These are phyloP conservation scores for Acheta domesticus DNA, from an alignment of 2,888 invertebrate genomes.

Conservation along the genomic window DNA sequence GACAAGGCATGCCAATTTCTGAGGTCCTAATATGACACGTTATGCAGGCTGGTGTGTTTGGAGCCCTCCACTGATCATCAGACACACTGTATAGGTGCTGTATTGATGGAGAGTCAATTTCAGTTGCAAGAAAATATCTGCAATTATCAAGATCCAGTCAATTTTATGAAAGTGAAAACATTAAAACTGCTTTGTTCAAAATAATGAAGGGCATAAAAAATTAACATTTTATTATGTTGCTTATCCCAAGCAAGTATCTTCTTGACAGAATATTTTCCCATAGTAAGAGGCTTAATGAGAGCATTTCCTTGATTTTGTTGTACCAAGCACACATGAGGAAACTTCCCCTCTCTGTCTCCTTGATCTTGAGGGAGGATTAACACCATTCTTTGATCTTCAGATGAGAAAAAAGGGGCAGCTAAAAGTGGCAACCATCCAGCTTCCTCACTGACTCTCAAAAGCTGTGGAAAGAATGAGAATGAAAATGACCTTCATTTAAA, in stretches of 20 bases:
- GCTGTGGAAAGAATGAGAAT: not conserved
- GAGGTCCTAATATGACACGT: constrained; percentile 60
- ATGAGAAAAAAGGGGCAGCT: constrained; percentile 65
- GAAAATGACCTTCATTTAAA: too few relatives aligned
- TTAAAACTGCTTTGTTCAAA: too few relatives aligned
- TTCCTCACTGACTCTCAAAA: constrained; percentile 48
- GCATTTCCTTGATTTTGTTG: not conserved
- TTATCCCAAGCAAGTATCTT: constrained; percentile 72
- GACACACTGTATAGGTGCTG: constrained; percentile 76
- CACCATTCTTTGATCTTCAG: constrained; percentile 64
- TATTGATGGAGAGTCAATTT: constrained; percentile 67
- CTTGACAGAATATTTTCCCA: constrained; percentile 65
- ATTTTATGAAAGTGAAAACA: too few relatives aligned
- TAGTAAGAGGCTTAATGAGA: constrained; percentile 51
- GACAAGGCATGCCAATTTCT: constrained; percentile 54
- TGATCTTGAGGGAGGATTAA: constrained; percentile 68
- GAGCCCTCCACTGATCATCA: constrained; percentile 47
- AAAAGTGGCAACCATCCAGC: constrained; percentile 77
- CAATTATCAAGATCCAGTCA: constrained; percentile 26
- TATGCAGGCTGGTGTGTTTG: constrained; percentile 57
- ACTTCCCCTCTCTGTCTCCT: constrained; percentile 49
- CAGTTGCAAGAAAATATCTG: constrained; percentile 84
- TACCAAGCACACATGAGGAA: constrained; percentile 39
- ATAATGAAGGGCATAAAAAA: too few relatives aligned
- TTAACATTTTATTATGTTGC: constrained; percentile 37